Base-by-base conservation (phyloP, 2,888 invertebrate species). In the Ormyrus rosae region DNA sequence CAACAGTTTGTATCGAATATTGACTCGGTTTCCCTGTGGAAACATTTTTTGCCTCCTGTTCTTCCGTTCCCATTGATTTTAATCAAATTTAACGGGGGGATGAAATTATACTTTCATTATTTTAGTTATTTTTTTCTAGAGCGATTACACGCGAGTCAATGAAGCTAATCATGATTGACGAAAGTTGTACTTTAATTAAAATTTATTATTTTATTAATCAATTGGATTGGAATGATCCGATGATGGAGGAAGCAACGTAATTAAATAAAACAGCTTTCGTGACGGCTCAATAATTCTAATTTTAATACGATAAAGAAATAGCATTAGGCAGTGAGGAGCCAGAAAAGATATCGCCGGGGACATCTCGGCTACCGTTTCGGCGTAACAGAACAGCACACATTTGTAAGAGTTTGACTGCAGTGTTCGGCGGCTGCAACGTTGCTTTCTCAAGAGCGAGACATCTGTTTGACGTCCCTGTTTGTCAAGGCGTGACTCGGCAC, bases 391-490 rank as follows among this genome's bases (percentile, higher is more conserved):
- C 45, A n/a, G 69, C 45, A 61, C 13, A 53, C 46, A 68, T 76
- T 34, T 63, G 50, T 46, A 55, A 69, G 55, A 69, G 55, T 76
- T 55, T 3, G 48, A 5, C 51, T 69, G 69, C 68, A 50, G 46
- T 4, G 34, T 34, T 34, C 4, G 4, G 34, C 46, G 48, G 53
- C 53, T 51, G 45, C 71, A 65, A 51, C 55, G 19, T 63, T 46
- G 3, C 50, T 53, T 64, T 65, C 65, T 71, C 58, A 7, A 63
- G 58, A 81, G 78, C 83, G 84, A 87, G 88, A 90, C 90, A 90
- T 90, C 90, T 90, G 90, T 90, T 90, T 90, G 90, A 90, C 90
- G 90, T 90, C 90, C 89, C 89, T 88, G 90, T 90, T 90, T 90
- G 89, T 87, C 90, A 90, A 90, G 90, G 90, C 90, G 90, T 90